Evolutionary conservation across 2,888 invertebrate species (phyloP), one percentile per base, ranked within the genome.

Genomic region (Dryobotodes eremita): DNA sequence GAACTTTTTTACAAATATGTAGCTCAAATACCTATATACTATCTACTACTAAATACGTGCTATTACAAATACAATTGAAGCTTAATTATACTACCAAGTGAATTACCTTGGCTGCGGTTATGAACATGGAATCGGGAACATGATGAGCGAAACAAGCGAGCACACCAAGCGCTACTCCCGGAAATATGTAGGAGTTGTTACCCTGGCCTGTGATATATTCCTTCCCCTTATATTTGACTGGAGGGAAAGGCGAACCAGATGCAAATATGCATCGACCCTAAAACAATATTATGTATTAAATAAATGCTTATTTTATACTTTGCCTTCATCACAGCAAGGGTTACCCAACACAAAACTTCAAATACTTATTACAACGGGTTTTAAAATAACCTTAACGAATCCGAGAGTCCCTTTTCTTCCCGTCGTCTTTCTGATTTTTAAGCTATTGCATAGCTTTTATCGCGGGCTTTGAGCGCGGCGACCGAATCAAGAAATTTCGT

Each of bases 171-270:
- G 99, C 99, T 78, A 99, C 97, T 7, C 99, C 99, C 0, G 99
- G 99, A 97, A 99, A 99, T 92, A 99, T 99, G 95, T 99, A 99
- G 0, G 99, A 98, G 95, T 99, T 99, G 95, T 99, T 99, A 79
- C 99, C 99, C 94, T 99, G 99, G 0, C 99, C 99, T 0, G 99
- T 99, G 84, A 97, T 97, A 95, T 97, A 99, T 5, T 98, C 98
- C 93, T 98, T 98, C 17, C 98, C 99, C 66, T 98, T 97, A 89
- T 98, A 97, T 15, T 97, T 97, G 6, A 99, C 99, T 11, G 98
- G 98, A 31, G 98, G 98, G 96, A 99, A 99, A 0, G 99, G 99
- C 66, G 99, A 99, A 13, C 99, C 99, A 64, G 99, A 99, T 0
- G 99, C 98, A 96, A 99, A 99, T 76, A 99, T 98, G 88, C 98